Conservation (phyloP, 2,888 invertebrate species). For the Slavum lentiscoides region DNA sequence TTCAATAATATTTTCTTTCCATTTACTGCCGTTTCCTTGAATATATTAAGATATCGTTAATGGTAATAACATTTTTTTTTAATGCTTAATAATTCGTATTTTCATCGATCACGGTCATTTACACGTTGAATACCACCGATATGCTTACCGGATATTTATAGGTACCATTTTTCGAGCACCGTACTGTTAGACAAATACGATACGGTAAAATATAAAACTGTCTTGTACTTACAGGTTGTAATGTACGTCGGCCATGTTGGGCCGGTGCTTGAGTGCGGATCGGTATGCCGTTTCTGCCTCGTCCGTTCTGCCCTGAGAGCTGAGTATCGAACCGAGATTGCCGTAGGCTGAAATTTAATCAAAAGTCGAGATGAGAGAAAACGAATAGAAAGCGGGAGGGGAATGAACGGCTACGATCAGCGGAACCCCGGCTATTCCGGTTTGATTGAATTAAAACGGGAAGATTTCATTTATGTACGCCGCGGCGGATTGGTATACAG, state of each 20-base stretch:
- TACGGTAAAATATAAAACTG: background rate
- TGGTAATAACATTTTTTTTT: too few species aligned
- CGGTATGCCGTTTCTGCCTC: slow-evolving; percentile 92
- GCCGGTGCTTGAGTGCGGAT: slow-evolving; percentile 84
- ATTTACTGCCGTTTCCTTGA: too few species aligned
- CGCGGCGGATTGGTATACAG: too few species aligned
- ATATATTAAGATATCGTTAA: too few species aligned
- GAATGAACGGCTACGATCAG: slow-evolving; percentile 11
- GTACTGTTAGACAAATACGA: too few species aligned
- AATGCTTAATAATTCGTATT: too few species aligned
- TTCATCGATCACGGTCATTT: too few species aligned
- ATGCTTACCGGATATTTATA: too few species aligned
- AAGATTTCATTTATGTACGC: background rate
- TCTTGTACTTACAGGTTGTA: slow-evolving; percentile 69
- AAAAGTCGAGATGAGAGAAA: slow-evolving; percentile 23
- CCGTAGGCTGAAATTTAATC: slow-evolving; percentile 78
- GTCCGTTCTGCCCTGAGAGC: slow-evolving; percentile 79
- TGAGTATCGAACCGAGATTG: slow-evolving; percentile 93
- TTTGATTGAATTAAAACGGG: slow-evolving; percentile 32
- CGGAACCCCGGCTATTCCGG: background rate
- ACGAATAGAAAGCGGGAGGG: background rate
- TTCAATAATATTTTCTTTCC: too few species aligned
- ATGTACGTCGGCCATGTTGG: slow-evolving; percentile 98
- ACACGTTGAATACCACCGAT: too few species aligned
- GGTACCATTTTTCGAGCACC: too few species aligned